Evolutionary conservation across 1,140 invertebrate species (phyloP), one percentile per base, ranked within the genome.

Genomic region (Sogatella furcifera): DNA sequence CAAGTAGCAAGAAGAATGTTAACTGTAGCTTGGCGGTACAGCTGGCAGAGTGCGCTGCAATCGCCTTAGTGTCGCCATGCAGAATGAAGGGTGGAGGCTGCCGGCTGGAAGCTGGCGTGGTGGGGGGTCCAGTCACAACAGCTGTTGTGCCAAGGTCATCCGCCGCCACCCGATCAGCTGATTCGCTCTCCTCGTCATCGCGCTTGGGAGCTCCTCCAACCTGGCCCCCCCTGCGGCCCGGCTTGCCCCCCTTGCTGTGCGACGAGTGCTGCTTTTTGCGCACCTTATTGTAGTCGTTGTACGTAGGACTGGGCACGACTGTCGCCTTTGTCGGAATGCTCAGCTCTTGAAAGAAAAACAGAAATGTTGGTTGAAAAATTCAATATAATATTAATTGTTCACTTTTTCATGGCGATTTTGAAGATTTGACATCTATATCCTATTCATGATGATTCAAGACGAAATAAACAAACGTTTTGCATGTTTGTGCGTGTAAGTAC

Each of bases 211-310:
- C 52, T 13, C 15, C 31, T 17, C 17, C 17, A n/a, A n/a, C 15
- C 17, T 38, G 55, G 6, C 10, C 5, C 19, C 15, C 17, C 13
- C 55, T n/a, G 31, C 19, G 34, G 31, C 22, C 34, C 43, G n/a
- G 15, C n/a, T 28, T 58, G 56, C 19, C 41, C 2, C 15, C 56
- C 41, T 19, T 14, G 34, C 42, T 58, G 42, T 11, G 38, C 1
- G 62, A 43, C 46, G 57, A 53, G 15, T 46, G 62, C 11, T 57
- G 62, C n/a, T 59, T 55, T 17, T 59, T 59, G 15, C 57, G 57
- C 6, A 49, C 46, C 22, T 59, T 59, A 8, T 28, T 49, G 22
- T 44, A 49, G 22, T 59, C 57, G 44, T 59, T 52, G 28, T 59
- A 59, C 17, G 44, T 59, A 1, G 57, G 57, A 34, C 44, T 52